Conservation (phyloP, 1,140 invertebrate genomes). For the Oppia nitens region DNA sequence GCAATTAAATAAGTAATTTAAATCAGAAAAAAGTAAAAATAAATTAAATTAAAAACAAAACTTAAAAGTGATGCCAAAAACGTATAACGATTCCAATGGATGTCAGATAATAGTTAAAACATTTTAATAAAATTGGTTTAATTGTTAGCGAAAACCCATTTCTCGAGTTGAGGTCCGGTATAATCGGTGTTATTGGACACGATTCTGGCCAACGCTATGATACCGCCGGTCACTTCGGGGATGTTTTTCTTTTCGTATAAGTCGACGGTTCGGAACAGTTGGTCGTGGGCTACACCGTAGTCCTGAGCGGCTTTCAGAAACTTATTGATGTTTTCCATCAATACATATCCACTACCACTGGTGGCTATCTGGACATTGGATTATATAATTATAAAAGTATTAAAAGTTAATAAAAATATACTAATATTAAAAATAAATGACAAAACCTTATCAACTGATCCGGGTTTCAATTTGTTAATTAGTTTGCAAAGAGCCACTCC, state of each 20-base stretch:
- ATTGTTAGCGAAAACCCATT: conserved; percentile 13
- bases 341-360: conserved; percentile 64
- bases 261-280: conserved; percentile 82
- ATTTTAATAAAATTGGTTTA: too few species aligned
- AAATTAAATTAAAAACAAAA: too few species aligned
- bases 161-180: conserved; percentile 8
- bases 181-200: conserved; percentile 38
- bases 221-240: conserved; percentile 58
- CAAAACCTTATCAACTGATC: conserved; percentile 64
- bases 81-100: too few species aligned
- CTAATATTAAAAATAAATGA: too few species aligned
- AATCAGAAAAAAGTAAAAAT: too few species aligned
- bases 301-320: conserved; percentile 68
- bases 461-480: conserved; percentile 69
- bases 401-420: not conserved
- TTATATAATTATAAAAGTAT: not conserved
- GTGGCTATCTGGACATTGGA: conserved; percentile 1
- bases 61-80: too few species aligned
- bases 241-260: conserved; percentile 84
- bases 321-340: conserved; percentile 87
- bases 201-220: conserved; percentile 67
- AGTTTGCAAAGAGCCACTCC: conserved; percentile 37
- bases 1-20: too few species aligned
- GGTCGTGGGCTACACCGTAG: conserved; percentile 67
- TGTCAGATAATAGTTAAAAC: too few species aligned